Percentiles rank a stretch among this genome's conserved stretches.
These are phyloP conservation scores for Empis livida DNA, from an alignment of 2,888 invertebrate species.

Conservation along the genomic window DNA sequence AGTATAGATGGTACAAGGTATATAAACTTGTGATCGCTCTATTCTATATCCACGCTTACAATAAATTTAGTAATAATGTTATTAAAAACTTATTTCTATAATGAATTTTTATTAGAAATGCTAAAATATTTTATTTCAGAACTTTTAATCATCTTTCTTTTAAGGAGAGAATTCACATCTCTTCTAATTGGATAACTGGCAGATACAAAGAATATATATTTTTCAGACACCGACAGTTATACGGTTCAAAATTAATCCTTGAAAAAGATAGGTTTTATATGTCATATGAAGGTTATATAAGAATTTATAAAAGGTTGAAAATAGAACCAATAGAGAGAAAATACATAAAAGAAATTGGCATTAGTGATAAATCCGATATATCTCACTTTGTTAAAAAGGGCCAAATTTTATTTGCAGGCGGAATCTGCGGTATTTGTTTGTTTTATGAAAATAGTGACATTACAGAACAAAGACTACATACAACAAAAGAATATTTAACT, in stretches of 20 bases:
- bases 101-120: no score
- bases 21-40: no score
- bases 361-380: constrained; percentile 20
- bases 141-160: constrained; percentile 25
- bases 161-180: constrained; percentile 28
- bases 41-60: no score
- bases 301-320: constrained; percentile 24
- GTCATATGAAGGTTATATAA: constrained; percentile 35
- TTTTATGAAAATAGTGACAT: constrained; percentile 20
- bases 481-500: constrained; percentile 22
- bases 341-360: constrained; percentile 20
- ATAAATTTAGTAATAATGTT: no score
- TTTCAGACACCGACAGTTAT: constrained; percentile 35
- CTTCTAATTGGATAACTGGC: constrained; percentile 45
- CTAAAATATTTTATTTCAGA: no score
- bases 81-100: no score
- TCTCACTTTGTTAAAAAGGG: constrained; percentile 25
- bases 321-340: constrained; percentile 28
- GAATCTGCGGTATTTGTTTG: constrained; percentile 26
- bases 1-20: no score
- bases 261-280: constrained; percentile 41
- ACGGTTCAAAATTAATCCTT: constrained; percentile 42
- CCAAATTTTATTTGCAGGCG: constrained; percentile 27
- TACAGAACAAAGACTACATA: constrained; percentile 26
- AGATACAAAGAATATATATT: constrained; percentile 37